Conservation (phyloP, 2,797 vertebrate species). For the Sebastes paucispinis region DNA sequence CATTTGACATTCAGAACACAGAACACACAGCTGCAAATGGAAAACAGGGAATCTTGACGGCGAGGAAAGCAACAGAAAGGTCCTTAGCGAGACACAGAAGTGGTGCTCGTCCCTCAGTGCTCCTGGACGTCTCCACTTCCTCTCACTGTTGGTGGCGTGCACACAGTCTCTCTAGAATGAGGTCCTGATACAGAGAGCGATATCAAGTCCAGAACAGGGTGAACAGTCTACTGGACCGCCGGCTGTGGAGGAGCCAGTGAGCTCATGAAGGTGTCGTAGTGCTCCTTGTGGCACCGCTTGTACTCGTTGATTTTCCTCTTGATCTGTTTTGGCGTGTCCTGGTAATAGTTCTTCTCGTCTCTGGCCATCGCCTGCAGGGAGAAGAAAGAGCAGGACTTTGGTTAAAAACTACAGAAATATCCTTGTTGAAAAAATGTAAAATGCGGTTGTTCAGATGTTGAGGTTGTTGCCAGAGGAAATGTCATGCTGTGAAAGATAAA, state of each 20-base stretch:
- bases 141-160: background rate
- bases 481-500: background rate
- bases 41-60: background rate
- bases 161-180: background rate
- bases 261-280: slow-evolving; percentile 81
- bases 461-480: background rate
- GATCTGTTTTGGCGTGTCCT: slow-evolving; percentile 97
- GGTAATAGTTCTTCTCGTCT: slow-evolving; percentile 97
- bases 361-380: slow-evolving; percentile 90
- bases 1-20: background rate
- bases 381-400: background rate
- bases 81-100: background rate
- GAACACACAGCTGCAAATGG: background rate
- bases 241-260: slow-evolving; percentile 23
- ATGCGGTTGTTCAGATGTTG: background rate
- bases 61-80: background rate
- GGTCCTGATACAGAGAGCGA: background rate
- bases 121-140: background rate
- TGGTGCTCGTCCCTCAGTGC: no score
- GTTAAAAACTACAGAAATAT: no score
- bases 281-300: slow-evolving; percentile 85
- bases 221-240: slow-evolving; percentile 7
- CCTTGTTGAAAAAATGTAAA: background rate
- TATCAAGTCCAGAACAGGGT: background rate
- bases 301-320: slow-evolving; percentile 90